phyloP scores from a whole-genome alignment of 1,140 invertebrate species.

The Odontomachus brunneus region DNA sequence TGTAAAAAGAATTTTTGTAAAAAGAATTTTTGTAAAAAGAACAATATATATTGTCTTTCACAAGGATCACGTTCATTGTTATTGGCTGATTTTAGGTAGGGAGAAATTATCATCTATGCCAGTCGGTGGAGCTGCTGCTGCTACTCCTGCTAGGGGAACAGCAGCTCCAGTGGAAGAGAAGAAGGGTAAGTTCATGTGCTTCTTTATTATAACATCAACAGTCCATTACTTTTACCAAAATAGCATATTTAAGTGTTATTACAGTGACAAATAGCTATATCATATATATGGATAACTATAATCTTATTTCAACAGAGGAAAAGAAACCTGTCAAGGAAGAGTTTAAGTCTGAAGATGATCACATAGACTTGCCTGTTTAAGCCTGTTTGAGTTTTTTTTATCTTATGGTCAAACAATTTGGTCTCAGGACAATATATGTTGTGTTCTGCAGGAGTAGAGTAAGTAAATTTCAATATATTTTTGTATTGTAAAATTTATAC shows the following conservation, averaged over 20 bases:
- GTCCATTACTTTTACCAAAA: background rate
- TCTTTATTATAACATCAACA: background rate
- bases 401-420: background rate
- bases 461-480: background rate
- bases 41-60: background rate
- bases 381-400: slow-evolving; percentile 81
- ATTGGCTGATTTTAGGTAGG: slow-evolving; percentile 86
- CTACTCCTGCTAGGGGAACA: slow-evolving; percentile 86
- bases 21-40: too few species aligned
- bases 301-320: slow-evolving; percentile 85
- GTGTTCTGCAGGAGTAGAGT: slow-evolving; percentile 27
- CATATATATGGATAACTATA: slow-evolving; percentile 24
- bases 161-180: slow-evolving; percentile 89
- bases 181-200: slow-evolving; percentile 86
- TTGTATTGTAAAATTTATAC: slow-evolving; percentile 32
- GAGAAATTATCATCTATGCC: slow-evolving; percentile 93
- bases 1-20: too few species aligned
- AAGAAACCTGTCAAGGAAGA: slow-evolving; percentile 92
- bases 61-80: background rate
- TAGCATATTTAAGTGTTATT: background rate
- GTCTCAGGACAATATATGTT: background rate
- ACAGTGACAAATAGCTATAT: background rate
- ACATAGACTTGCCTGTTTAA: slow-evolving; percentile 96
- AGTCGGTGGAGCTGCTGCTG: slow-evolving; percentile 88
- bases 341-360: slow-evolving; percentile 92